Conservation (phyloP, 2,113 vertebrate species). For the Nothobranchius furzeri region DNA sequence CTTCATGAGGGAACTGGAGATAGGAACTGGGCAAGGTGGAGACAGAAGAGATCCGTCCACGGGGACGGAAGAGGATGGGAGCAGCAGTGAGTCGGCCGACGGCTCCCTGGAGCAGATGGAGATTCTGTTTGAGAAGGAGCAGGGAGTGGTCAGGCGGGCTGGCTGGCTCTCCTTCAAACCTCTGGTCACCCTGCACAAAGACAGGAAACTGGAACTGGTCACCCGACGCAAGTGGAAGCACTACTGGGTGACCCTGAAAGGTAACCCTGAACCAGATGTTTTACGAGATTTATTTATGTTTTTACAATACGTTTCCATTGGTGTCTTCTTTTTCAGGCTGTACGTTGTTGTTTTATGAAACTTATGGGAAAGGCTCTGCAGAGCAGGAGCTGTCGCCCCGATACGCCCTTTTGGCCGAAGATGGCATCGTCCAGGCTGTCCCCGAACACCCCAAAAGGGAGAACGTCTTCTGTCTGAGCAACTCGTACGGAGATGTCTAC, state of each 20-base stretch:
- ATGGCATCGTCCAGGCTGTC: slow-evolving; percentile 93
- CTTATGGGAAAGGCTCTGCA: slow-evolving; percentile 85
- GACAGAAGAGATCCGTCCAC: slow-evolving; percentile 70
- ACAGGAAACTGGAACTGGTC: slow-evolving; percentile 93
- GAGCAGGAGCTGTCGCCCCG: slow-evolving; percentile 87
- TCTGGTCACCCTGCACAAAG: slow-evolving; percentile 91
- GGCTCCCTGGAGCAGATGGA: slow-evolving; percentile 94
- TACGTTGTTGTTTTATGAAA: slow-evolving; percentile 93
- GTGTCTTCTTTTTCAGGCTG: slow-evolving; percentile 80
- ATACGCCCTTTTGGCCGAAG: slow-evolving; percentile 90
- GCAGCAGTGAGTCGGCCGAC: slow-evolving; percentile 87
- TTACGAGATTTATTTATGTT: too few relatives aligned
- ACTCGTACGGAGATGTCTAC: slow-evolving; percentile 93
- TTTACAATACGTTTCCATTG: slow-evolving; percentile 1
- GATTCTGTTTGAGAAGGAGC: slow-evolving; percentile 93
- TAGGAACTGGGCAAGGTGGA: slow-evolving; percentile 67
- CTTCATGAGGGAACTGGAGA: slow-evolving; percentile 91
- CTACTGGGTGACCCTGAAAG: slow-evolving; percentile 97
- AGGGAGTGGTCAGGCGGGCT: slow-evolving; percentile 92
- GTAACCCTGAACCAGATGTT: slow-evolving; percentile 63
- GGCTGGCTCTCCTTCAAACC: slow-evolving; percentile 97
- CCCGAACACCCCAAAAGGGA: slow-evolving; percentile 98
- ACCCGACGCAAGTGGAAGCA: slow-evolving; percentile 93
- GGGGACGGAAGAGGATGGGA: slow-evolving; percentile 79
- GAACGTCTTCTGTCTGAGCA: slow-evolving; percentile 97